These are phyloP conservation scores for Ips typographus DNA, from an alignment of 1,140 invertebrate species.

Conservation along the genomic window DNA sequence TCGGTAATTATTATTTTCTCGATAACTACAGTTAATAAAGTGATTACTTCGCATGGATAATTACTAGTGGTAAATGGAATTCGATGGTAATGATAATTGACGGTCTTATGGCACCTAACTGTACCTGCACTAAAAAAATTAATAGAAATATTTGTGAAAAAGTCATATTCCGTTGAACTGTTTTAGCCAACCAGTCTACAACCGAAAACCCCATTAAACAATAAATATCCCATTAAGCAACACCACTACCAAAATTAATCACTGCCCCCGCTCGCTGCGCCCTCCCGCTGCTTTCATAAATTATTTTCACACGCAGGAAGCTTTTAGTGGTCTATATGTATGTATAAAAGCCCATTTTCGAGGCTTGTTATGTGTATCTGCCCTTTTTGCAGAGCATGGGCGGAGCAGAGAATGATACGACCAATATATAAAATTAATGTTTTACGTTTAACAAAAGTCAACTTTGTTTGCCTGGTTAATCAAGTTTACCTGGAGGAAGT, in stretches of 20 bases:
- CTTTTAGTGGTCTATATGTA: conserved; percentile 29
- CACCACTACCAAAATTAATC: conserved; percentile 36
- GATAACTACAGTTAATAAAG: conserved; percentile 4
- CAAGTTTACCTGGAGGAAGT: no score
- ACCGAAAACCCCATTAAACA: conserved; percentile 29
- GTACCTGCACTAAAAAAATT: no score
- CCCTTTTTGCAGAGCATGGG: conserved; percentile 22
- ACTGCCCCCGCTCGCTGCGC: conserved; percentile 34
- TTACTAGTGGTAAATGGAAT: no score
- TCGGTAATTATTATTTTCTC: conserved; percentile 3
- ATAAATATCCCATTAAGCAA: conserved; percentile 35
- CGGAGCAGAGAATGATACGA: conserved; percentile 6
- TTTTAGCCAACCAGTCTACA: background rate
- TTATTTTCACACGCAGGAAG: conserved; percentile 39
- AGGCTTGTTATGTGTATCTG: conserved; percentile 20
- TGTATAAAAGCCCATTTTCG: conserved; percentile 23
- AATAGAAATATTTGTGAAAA: no score
- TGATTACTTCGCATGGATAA: background rate
- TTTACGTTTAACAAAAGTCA: no score
- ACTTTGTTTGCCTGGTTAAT: no score
- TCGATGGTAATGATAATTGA: no score
- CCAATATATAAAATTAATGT: no score
- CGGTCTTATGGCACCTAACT: no score
- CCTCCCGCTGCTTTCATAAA: conserved; percentile 37
- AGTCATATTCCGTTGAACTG: no score